Evolutionary conservation across 2,113 vertebrate species (phyloP), one percentile per base, ranked within the genome.

Genomic region (Brienomyrus brachyistius): DNA sequence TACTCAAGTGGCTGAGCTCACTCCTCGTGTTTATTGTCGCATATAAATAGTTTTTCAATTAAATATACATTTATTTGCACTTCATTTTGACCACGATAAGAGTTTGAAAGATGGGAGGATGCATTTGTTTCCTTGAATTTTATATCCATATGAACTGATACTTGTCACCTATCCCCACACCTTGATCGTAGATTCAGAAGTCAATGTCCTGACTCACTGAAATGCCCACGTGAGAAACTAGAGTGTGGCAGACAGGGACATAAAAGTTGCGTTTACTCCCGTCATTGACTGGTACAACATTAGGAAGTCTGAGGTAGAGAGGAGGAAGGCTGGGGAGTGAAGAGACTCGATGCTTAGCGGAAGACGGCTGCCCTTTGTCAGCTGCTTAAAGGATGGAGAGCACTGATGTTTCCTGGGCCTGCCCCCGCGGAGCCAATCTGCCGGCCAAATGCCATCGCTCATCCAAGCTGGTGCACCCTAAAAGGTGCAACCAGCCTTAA

Each of bases 371-470:
- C 17, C 89, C 92, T 94, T 95, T 95, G 95, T 95, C 88, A 88
- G 5, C 11, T 27, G 89, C 91, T 89, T 88, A 93, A 95, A 95
- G 92, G 93, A 91, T 56, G 45, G 43, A 91, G 91, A n/a, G 56
- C 87, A 84, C 89, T 84, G 90, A 90, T 91, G 51, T 92, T 91
- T 89, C 94, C 93, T 94, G 94, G 95, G 92, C 93, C 62, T 23
- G 88, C 92, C 91, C 92, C 92, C 90, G 92, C 91, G 91, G 90
- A 92, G 94, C 94, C 94, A 94, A 94, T 93, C 94, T 91, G 92
- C 93, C 93, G 91, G 92, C 91, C 94, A 93, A 95, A 95, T 94
- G 93, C 94, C 93, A 95, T 94, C 94, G 95, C 95, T 95, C 95
- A 94, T 95, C 92, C 94, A 90, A 95, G 94, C 95, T 94, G 95